Base-by-base conservation (phyloP, 2,113 vertebrate species). In the Marmota flaviventris region DNA sequence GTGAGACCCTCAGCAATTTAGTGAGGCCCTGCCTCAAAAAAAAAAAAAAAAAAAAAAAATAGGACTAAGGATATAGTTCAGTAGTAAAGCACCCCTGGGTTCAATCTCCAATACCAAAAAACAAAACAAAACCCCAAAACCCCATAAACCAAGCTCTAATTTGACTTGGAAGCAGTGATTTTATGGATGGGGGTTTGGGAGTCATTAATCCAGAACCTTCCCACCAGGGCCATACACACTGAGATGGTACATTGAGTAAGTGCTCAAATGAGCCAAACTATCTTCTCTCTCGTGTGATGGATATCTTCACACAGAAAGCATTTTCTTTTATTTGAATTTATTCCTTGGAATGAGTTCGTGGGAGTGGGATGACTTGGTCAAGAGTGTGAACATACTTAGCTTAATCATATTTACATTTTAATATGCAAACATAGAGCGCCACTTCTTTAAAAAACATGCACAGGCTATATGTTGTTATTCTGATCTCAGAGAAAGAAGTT, bases 251-350 rank as follows among this genome's bases (percentile, higher is more conserved):
- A 45, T 53, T 45, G 73, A 89, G 8, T 77, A 67, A 70, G 48
- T 4, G 18, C 69, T 20, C 17, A 56, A 53, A n/a, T 5, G 12
- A 56, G 18, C 27, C 58, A 12, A 78, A 84, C 39, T 4, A 4
- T 58, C 34, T 12, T 48, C 58, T 82, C 51, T 96, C 37, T 39
- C 0, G 10, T 79, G 75, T 89, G 83, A 83, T 82, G 51, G 29
- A 27, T 56, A 58, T n/a, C 2, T 1, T 27, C 45, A 88, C n/a
- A 25, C 4, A 13, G 86, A 63, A 76, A 89, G 16, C 12, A 16
- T 67, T 95, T 94, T 78, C 63, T 53, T 91, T 95, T 89, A 65
- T 92, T 91, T 69, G 45, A 78, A 32, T 86, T 79, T 25, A 7
- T 83, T 88, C 81, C 77, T 78, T 72, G 51, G 34, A 48, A 56